Base-by-base conservation (phyloP, 2,113 vertebrate species). In the Pachycephala philippinensis region DNA sequence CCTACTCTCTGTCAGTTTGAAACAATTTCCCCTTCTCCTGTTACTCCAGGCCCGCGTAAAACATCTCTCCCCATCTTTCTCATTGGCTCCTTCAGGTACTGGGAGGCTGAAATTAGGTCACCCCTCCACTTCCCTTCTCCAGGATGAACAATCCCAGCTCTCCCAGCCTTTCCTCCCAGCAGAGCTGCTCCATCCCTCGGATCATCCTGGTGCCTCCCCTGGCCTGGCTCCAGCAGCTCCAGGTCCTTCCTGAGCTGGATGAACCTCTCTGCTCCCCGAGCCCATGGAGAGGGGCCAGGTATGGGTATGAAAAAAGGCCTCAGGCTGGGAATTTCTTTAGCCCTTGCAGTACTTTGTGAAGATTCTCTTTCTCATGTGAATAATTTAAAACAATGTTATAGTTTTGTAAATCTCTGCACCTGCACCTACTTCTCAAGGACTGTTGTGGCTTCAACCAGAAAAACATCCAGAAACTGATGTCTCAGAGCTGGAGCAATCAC, bases 201-300 rank as follows among this genome's bases (percentile, higher is more conserved):
- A 2, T 12, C 53, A 35, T 12, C 17, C n/a, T 12, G 45, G 23
- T 39, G 59, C 45, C 53, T 60, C 49, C 65, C 31, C 42, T 31
- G 35, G 42, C 1, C 75, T 33, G 4, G 2, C 13, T 40, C 78
- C 70, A 68, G 15, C 53, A 45, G 28, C 27, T 82, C 77, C 60
- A 30, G 0, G 0, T 66, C 78, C 54, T 11, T 15, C 61, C 61
- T 15, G 76, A 35, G 49, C 75, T 64, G 87, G 60, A 20, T 21
- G 61, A 31, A 20, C 24, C 15, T n/a, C 23, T 17, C 28, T 42
- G 30, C n/a, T 35, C 24, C 37, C 40, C 1, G 4, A 87, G 63
- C 50, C 15, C 17, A 0, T 0, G 33, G 57, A 72, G 31, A 49
- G 30, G 3, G 5, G 4, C 7, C 0, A n/a, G n/a, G n/a, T n/a